A percentile compares a stretch with the other conserved stretches of the same genome.
Evolutionary conservation across 2,888 invertebrate genomes (phyloP).

Genomic region (Pandemis cinnamomeana): DNA sequence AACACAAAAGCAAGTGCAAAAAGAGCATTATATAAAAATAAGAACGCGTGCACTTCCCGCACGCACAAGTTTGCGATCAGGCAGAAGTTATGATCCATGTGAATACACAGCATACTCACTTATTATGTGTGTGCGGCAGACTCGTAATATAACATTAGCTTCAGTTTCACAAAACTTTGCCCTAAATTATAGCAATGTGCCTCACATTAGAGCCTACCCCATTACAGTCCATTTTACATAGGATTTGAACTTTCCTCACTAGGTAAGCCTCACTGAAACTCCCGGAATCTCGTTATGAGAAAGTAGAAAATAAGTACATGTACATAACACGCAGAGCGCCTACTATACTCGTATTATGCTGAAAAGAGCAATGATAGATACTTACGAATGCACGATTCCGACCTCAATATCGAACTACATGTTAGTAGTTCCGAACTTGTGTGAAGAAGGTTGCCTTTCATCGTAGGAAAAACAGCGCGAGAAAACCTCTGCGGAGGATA

Average conservation of each 20-base stretch:
- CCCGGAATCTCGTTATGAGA: conserved; percentile 4
- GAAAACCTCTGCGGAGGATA: conserved; percentile 23
- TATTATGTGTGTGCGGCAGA: not conserved
- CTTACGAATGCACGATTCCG: conserved; percentile 16
- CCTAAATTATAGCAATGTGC: conserved; percentile 7
- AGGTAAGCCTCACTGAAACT: conserved; percentile 9
- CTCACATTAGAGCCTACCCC: not conserved
- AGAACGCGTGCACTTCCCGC: not conserved
- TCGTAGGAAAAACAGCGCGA: conserved; percentile 25
- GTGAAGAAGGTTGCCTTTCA: conserved; percentile 29
- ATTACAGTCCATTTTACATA: conserved; percentile 17
- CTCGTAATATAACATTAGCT: not conserved
- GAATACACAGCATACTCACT: not conserved
- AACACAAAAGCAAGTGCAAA: not conserved
- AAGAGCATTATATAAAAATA: not conserved
- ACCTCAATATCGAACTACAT: conserved; percentile 34
- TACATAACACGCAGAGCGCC: not conserved
- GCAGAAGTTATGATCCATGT: not conserved
- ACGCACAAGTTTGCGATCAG: not conserved
- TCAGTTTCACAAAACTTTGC: not conserved
- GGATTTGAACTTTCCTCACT: conserved; percentile 14
- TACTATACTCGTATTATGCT: not conserved
- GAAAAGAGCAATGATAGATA: conserved; percentile 17
- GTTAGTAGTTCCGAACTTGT: conserved; percentile 29
- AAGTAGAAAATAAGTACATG: conserved; percentile 9